Base-by-base conservation (phyloP, 1,140 invertebrate species). In the Leptestheria dahalacensis region DNA sequence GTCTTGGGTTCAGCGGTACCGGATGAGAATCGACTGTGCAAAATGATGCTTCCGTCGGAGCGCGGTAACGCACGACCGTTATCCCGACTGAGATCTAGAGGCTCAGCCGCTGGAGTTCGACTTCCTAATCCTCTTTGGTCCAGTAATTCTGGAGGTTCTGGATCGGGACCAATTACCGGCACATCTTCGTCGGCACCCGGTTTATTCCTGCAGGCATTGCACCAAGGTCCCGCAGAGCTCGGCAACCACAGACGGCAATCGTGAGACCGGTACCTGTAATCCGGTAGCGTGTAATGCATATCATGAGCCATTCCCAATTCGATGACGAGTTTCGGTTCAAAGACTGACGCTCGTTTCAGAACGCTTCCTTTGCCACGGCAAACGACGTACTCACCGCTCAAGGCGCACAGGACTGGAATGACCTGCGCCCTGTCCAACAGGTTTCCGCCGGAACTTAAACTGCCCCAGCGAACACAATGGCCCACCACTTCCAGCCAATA, bases 401-500 rank as follows among this genome's bases (percentile, higher is more conserved):
- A 20, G 2, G 48, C 24, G 41, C 26, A 20, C 15, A 60, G 33
- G 26, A 60, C 15, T 4, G 48, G 28, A 2, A 33, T 50, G 9
- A 60, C 51, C 1, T 41, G 26, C 2, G n/a, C 10, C 20, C 26
- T 18, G 11, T 60, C 50, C 25, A 60, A 21, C 9, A 21, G 1
- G 18, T 18, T 15, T 20, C 49, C 49, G 20, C 25, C 24, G 58
- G 25, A 50, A 6, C 12, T 29, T 18, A 50, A 33, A 11, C 47
- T 51, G 25, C 58, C 58, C 23, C n/a, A 25, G 58, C 58, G 23
- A 11, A 60, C 20, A 28, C 58, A 60, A 18, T 60, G 48, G 20
- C 58, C 58, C 1, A 60, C 24, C 1, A 60, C 58, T 60, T 60
- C 58, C 1, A 60, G 28, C 58, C 58, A 60, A 23, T 53, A 60